phyloP scores from a whole-genome alignment of 2,888 invertebrate species.

The Pollenia labialis region DNA sequence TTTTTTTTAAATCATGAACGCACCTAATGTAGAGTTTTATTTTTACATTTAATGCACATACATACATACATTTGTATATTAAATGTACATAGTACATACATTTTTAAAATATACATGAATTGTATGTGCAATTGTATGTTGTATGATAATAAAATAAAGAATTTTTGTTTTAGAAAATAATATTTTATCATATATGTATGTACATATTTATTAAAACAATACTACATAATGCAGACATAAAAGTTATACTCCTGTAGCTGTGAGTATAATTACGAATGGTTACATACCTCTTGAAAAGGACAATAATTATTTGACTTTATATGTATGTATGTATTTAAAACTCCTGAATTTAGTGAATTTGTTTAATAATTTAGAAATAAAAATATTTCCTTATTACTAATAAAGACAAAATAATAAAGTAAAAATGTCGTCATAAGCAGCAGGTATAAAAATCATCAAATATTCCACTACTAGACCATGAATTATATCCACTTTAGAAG shows the following conservation, averaged over 20 bases:
- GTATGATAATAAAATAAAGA: too few relatives aligned
- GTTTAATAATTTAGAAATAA: background rate
- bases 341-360: too few relatives aligned
- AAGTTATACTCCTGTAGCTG: background rate
- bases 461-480: constrained; percentile 23
- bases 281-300: constrained; percentile 16
- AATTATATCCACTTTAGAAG: constrained; percentile 27
- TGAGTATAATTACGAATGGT: background rate
- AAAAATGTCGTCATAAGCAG: constrained; percentile 65
- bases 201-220: background rate
- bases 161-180: background rate
- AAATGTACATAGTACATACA: too few relatives aligned
- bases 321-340: background rate
- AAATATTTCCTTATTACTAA: background rate
- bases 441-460: constrained; percentile 52
- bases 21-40: too few relatives aligned
- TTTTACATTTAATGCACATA: too few relatives aligned
- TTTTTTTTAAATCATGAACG: too few relatives aligned
- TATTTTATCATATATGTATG: too few relatives aligned
- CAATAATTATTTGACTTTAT: background rate
- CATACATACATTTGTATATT: too few relatives aligned
- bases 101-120: too few relatives aligned
- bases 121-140: too few relatives aligned
- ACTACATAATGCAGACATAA: background rate
- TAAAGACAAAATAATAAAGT: constrained; percentile 29